Evolutionary conservation across 2,113 vertebrate species (phyloP), one percentile per base, ranked within the genome.

Genomic region (Mustela nigripes): DNA sequence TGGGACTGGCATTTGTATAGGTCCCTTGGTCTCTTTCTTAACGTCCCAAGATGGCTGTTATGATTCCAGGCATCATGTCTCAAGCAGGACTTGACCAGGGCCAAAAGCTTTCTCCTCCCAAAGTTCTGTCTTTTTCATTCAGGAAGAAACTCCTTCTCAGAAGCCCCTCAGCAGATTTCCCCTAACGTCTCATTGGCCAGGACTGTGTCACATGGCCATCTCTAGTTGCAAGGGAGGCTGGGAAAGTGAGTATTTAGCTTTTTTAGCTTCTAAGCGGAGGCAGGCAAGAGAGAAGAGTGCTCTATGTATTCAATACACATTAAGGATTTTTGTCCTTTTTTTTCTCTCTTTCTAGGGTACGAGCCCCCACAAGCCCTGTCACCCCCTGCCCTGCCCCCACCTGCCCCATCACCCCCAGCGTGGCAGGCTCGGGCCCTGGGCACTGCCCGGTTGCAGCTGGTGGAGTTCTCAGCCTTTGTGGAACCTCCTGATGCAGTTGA

Each of bases 381-480:
- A 2, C 96, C 98, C 78, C 84, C 97, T 15, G 96, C 96, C 50
- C 58, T 98, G 73, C 98, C 98, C 33, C 98, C 98, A 33, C 97
- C 98, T 50, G 96, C 97, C 48, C 97, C 96, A 0, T 98, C 98
- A 60, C 96, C 98, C 2, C 98, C 98, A 45, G 97, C 98, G 36
- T 99, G 98, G 98, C 98, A 98, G 81, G 97, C 98, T 84, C 98
- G 98, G 31, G 98, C 97, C 60, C 98, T 99, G 86, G 98, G 98
- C 63, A 98, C 98, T 60, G 97, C 98, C 2, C 98, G 98, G 12
- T 96, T 99, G 82, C 98, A 98, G 65, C 95, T 99, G 69, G 98
- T 99, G 80, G 98, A 99, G 81, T 99, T 99, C 89, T 98, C 98
- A 0, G 98, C 98, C 26, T 99, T 99, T 84, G 98, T 98, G 97